Evolutionary conservation across 2,797 vertebrate species (phyloP), one percentile per base, ranked within the genome.

Genomic region (Paguma larvata): DNA sequence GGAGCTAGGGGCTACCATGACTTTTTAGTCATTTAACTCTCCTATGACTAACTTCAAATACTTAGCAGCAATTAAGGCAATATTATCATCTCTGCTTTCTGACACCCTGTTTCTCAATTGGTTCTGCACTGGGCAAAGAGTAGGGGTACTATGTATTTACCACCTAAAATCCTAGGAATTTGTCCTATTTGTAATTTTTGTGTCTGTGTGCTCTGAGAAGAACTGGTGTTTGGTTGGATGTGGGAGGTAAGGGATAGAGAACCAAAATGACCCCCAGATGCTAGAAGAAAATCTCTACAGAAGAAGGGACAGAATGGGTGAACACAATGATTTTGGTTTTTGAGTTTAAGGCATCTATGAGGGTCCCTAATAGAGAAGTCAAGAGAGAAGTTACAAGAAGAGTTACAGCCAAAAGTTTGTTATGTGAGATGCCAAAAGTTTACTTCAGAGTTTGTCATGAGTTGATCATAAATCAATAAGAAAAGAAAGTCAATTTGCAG

Each of bases 321-420:
- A 91, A 89, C 48, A 68, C 5, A 89, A 63, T 73, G n/a, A 70
- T 63, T 86, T n/a, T 72, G 16, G 82, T 83, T 70, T 92, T 85
- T 73, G 2, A 79, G 51, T 34, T 89, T 23, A 80, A 72, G 38
- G 32, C 56, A 30, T 46, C 21, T 41, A 2, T 77, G 13, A 1
- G 21, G 12, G 19, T 95, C 27, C 18, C 30, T 68, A 59, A 75
- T 80, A 13, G 30, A 95, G 27, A 92, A 84, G 9, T 44, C 23
- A 94, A 86, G 14, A 16, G 72, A 90, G 62, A 83, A 53, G 12
- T n/a, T 86, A 56, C 34, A 78, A 65, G 65, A 78, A 85, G 32
- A 94, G 16, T 21, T 75, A 83, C 12, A 86, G 5, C 12, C 4
- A 38, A 38, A 38, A 38, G 38, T 38, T 85, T 89, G 14, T 67